Conservation (phyloP, 2,888 invertebrate species). For the Tyria jacobaeae region DNA sequence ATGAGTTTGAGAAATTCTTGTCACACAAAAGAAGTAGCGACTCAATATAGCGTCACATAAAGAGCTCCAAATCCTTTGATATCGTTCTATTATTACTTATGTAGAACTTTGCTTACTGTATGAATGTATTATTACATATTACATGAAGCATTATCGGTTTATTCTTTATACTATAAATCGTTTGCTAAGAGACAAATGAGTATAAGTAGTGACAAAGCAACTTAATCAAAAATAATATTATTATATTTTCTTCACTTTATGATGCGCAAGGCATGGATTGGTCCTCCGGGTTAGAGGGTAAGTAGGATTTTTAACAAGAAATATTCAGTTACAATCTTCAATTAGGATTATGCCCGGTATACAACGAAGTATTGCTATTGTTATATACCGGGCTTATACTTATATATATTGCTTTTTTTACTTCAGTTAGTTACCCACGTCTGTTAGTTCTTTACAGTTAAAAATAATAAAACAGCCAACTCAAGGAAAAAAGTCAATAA, state of each 20-base stretch:
- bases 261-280: not conserved
- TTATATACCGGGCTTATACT: no score
- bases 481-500: no score
- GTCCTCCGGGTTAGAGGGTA: not conserved
- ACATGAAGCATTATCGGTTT: conserved; percentile 30
- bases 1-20: conserved; percentile 51
- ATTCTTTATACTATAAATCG: conserved; percentile 29
- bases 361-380: no score
- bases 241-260: no score
- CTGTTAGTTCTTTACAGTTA: no score
- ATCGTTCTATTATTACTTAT: conserved; percentile 56
- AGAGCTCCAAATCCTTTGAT: conserved; percentile 67
- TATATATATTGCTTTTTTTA: no score
- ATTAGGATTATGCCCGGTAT: not conserved
- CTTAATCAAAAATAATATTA: not conserved
- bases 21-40: conserved; percentile 59
- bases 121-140: conserved; percentile 37
- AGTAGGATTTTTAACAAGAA: not conserved
- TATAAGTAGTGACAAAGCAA: not conserved
- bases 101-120: conserved; percentile 38
- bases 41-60: conserved; percentile 54
- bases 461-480: no score
- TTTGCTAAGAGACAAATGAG: conserved; percentile 10
- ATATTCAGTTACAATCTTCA: not conserved
- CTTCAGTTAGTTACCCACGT: no score